Base-by-base conservation (phyloP, 1,140 invertebrate species). In the Drosophila parabipectinata region DNA sequence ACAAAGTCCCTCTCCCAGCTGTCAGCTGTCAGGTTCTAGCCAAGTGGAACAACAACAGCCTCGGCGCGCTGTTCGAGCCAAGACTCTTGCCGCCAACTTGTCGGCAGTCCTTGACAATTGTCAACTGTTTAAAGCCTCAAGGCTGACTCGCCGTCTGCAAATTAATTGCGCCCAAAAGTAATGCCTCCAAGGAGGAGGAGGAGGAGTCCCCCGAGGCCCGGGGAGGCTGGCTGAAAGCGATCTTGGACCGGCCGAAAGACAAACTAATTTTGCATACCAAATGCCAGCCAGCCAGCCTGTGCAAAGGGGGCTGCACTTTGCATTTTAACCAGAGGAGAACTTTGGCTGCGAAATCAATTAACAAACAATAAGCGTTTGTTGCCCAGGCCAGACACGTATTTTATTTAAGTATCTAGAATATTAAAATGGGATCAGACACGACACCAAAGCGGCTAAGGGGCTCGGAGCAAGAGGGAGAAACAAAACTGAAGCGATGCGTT, bases 321-420 rank as follows among this genome's bases (percentile, higher is more conserved):
- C 87, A 90, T 90, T 90, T 90, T 83, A 90, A 90, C 87, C 80
- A 71, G 77, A 44, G 41, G 41, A 44, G 41, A 89, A 84, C 80
- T 79, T 74, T 80, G 77, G 59, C 79, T 85, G 79, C 76, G 59
- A 84, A 90, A 90, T 90, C 88, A 90, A 90, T 90, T 90, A 90
- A 88, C 83, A 90, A 88, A 90, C 88, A 90, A 90, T 90, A 90
- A 90, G 88, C 88, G 88, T 90, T 90, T 90, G 84, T 79, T 84
- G 80, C 52, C 85, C 77, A 72, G 79, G 84, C 85, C 84, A 89
- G 87, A 90, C 82, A 87, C 82, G 82, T 84, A 87, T 84, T 90
- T 88, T 88, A 90, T 88, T 90, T 81, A 88, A 90, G 88, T 90
- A 90, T 90, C 88, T 90, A 90, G 88, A 90, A 90, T 90, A 90